Conservation (phyloP, 2,888 invertebrate genomes). For the Phaedon cochleariae region DNA sequence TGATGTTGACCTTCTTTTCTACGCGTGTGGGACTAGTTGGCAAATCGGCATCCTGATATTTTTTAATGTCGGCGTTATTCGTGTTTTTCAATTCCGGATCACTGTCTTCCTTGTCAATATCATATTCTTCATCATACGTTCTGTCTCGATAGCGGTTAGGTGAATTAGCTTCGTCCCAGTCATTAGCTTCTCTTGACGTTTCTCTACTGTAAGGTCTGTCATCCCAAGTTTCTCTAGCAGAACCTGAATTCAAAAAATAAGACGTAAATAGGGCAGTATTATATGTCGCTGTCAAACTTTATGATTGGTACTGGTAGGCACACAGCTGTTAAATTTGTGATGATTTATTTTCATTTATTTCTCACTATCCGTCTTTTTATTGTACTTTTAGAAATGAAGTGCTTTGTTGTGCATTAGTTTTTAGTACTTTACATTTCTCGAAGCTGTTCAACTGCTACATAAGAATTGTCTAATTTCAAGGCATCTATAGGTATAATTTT, state of each 20-base stretch:
- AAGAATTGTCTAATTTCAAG: too few relatives aligned
- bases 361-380: too few relatives aligned
- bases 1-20: conserved; percentile 62
- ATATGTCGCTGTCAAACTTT: too few relatives aligned
- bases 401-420: too few relatives aligned
- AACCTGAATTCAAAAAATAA: conserved; percentile 35
- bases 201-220: conserved; percentile 52
- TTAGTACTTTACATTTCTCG: too few relatives aligned
- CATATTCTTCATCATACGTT: conserved; percentile 68
- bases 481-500: too few relatives aligned
- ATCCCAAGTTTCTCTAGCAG: conserved; percentile 57
- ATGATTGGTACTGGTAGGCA: too few relatives aligned
- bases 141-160: conserved; percentile 54
- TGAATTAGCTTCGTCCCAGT: conserved; percentile 52
- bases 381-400: too few relatives aligned
- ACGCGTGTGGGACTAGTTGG: conserved; percentile 37
- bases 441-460: too few relatives aligned
- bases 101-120: conserved; percentile 74
- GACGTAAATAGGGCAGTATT: too few relatives aligned
- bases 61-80: conserved; percentile 45
- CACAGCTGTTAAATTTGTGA: too few relatives aligned
- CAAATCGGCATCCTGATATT: conserved; percentile 51
- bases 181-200: conserved; percentile 51
- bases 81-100: conserved; percentile 69
- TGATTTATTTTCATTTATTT: too few relatives aligned